Evolutionary conservation across 2,797 vertebrate genomes (phyloP).

Genomic region (Argya squamiceps): DNA sequence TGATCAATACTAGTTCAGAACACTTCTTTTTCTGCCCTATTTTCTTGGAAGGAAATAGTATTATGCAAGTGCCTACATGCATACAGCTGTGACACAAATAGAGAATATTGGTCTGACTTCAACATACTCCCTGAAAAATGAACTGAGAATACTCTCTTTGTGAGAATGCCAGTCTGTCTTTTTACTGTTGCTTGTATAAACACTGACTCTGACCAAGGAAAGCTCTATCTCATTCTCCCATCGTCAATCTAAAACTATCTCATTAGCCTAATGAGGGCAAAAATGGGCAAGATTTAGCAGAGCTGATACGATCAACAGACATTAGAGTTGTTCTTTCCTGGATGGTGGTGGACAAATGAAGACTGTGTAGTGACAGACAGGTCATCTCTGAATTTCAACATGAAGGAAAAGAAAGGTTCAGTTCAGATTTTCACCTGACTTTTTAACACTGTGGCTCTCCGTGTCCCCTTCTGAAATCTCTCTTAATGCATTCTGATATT

Average conservation of each 20-base stretch:
- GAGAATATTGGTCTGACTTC: conserved; percentile 19
- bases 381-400: background rate
- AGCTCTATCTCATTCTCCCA: background rate
- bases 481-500: conserved; percentile 23
- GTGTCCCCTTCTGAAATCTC: background rate
- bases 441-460: background rate
- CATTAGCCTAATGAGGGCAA: conserved; percentile 72
- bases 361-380: background rate
- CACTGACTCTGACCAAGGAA: conserved; percentile 22
- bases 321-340: conserved; percentile 9
- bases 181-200: conserved; percentile 20
- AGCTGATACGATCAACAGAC: conserved; percentile 52
- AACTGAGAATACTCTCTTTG: conserved; percentile 54
- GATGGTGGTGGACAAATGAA: conserved; percentile 15
- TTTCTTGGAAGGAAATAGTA: conserved; percentile 52
- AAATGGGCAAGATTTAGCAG: conserved; percentile 66
- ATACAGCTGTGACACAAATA: conserved; percentile 45
- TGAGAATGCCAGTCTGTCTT: conserved; percentile 34
- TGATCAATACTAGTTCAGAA: conserved; percentile 48
- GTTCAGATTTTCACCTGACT: background rate
- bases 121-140: conserved; percentile 36
- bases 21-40: background rate
- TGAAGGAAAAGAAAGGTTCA: background rate
- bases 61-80: conserved; percentile 36
- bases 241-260: conserved; percentile 42